These are phyloP conservation scores for Pocillopora damicornis DNA, from an alignment of 64 coral and sea anemone genomes.

Conservation along the genomic window DNA sequence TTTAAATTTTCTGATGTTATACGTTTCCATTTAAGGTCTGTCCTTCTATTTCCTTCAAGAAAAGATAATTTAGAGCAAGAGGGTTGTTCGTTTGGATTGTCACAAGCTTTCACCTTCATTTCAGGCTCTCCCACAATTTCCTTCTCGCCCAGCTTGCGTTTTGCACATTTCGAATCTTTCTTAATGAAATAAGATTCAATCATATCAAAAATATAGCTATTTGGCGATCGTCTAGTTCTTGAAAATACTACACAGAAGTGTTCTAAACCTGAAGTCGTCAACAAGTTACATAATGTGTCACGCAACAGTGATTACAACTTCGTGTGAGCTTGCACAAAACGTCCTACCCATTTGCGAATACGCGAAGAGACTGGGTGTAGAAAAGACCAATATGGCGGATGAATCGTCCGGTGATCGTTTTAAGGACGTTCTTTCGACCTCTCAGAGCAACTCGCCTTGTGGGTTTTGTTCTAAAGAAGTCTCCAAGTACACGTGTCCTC, in stretches of 20 bases:
- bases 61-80: neutral
- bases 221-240: neutral
- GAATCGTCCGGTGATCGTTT: neutral
- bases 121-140: neutral
- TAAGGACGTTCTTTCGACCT: conserved; percentile 7
- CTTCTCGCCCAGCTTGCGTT: conserved; percentile 13
- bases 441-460: conserved; percentile 37
- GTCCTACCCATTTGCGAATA: neutral
- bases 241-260: neutral
- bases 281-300: no score
- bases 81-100: neutral
- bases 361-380: neutral
- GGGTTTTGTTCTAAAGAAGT: conserved; percentile 61
- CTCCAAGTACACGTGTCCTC: conserved; percentile 94
- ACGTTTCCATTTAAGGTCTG: conserved; percentile 61
- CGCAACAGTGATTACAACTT: no score
- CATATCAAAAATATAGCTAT: neutral
- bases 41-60: conserved; percentile 15
- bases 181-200: conserved; percentile 65
- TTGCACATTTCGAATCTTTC: conserved; percentile 28
- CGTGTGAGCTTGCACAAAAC: neutral
- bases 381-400: conserved; percentile 63
- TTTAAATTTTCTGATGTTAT: conserved; percentile 70
- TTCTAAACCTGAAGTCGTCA: no score
- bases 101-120: neutral